phyloP scores from a whole-genome alignment of 2,113 vertebrate genomes.

The Anolis sagrei region DNA sequence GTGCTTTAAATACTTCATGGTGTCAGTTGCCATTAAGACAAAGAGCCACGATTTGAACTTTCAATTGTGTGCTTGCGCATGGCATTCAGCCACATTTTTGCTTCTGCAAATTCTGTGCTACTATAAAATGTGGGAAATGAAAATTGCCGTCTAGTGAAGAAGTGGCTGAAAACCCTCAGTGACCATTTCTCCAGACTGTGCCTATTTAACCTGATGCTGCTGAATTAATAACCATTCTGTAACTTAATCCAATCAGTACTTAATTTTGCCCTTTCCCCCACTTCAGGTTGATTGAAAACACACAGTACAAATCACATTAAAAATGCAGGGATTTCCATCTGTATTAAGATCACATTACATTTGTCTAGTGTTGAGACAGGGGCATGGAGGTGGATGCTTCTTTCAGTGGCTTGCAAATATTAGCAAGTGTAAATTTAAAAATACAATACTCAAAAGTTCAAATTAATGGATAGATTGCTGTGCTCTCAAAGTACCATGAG shows the following conservation, averaged over 20 bases:
- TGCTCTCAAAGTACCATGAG: too few species aligned
- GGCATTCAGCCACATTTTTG: background rate
- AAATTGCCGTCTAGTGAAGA: slow-evolving; percentile 29
- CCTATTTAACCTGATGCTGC: slow-evolving; percentile 28
- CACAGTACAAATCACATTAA: slow-evolving; percentile 21
- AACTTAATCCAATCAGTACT: slow-evolving; percentile 29
- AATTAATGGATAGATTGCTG: background rate
- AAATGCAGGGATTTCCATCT: background rate
- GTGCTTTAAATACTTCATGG: background rate
- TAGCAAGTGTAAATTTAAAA: background rate
- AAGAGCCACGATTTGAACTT: slow-evolving; percentile 13
- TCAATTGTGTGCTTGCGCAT: background rate
- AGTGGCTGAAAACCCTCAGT: slow-evolving; percentile 32
- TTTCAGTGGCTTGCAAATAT: background rate
- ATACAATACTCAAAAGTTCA: background rate
- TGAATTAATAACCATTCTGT: slow-evolving; percentile 34
- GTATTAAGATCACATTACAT: slow-evolving; percentile 14
- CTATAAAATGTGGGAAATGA: slow-evolving; percentile 7
- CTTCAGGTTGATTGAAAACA: slow-evolving; percentile 28
- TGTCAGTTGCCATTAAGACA: background rate
- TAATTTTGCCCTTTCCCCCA: slow-evolving; percentile 10
- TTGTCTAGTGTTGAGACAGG: background rate
- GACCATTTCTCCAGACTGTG: slow-evolving; percentile 14
- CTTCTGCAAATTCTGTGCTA: background rate
- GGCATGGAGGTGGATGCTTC: background rate